Evolutionary conservation across 2,113 vertebrate genomes (phyloP), one percentile per base, ranked within the genome.

Genomic region (Scartelaos histophorus): DNA sequence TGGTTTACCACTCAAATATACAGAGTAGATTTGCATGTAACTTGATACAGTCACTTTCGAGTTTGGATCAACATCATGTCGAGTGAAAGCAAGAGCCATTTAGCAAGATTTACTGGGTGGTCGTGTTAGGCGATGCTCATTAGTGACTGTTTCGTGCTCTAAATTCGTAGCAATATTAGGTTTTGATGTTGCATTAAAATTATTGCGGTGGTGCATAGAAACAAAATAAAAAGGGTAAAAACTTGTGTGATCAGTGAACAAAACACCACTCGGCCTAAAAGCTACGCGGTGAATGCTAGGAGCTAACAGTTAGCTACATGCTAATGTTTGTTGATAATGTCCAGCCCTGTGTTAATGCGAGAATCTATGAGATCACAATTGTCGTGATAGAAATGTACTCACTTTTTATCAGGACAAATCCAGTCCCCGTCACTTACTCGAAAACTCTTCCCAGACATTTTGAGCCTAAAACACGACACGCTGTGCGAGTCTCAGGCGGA

Each of bases 361-460:
- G 1, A 0, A 7, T 25, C 13, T 64, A 3, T 15, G 2, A 47
- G 21, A 5, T 22, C 11, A 43, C 38, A 10, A 43, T 43, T 13
- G 6, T 19, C 3, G 0, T 25, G 1, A 0, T 6, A 46, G 6
- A 13, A 34, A 12, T 35, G 3, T 10, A 46, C 96, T 95, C 94
- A 98, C 96, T 99, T 99, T 89, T 99, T 98, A 91, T 99, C 97
- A 0, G 97, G 95, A 79, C 97, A 99, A 81, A 99, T 96, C 97
- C 97, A 99, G 89, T 99, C 97, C 1, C 97, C 97, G 80, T 98
- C 97, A 90, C 97, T 99, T 15, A 99, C 97, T 79, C 97, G 95
- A 90, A 99, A 99, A 94, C 96, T 98, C 94, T 99, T 98, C 17
- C 95, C 95, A 75, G 97, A 97, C 96, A 98, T 98, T 76, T 62